Evolutionary conservation across 2,113 vertebrate species (phyloP).

Genomic region (Epinephelus moara): DNA sequence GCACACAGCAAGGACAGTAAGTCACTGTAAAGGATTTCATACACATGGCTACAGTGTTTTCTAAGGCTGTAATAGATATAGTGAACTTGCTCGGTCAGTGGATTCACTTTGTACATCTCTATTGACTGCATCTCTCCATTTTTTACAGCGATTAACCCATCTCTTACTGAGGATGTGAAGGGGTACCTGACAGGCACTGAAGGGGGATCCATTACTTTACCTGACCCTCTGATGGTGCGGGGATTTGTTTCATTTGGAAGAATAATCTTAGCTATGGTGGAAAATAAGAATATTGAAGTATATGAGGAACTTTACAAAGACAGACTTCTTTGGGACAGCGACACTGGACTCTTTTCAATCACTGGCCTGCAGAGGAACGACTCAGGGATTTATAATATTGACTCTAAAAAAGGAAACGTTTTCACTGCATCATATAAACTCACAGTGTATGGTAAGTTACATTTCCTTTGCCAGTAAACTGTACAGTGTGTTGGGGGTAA

Average conservation of each 20-base stretch:
- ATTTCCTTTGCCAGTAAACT: too few relatives aligned
- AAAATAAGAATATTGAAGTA: accelerated
- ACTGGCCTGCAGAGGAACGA: conserved; percentile 20
- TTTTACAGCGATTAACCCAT: conserved; percentile 9
- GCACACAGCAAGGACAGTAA: neutral
- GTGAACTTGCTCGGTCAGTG: neutral
- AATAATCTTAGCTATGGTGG: neutral
- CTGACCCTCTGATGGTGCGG: neutral
- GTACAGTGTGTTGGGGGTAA: too few relatives aligned
- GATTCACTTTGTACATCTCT: neutral
- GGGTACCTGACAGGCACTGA: neutral
- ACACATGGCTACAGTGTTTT: neutral
- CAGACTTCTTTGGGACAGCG: conserved; percentile 4
- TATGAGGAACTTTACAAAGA: neutral
- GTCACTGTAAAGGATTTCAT: neutral
- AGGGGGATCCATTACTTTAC: conserved; percentile 47
- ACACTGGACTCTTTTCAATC: conserved; percentile 21
- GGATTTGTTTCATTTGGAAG: accelerated
- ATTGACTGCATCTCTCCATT: neutral
- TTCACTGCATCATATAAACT: neutral
- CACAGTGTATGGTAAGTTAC: neutral
- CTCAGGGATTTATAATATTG: conserved; percentile 18
- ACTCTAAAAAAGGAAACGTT: neutral
- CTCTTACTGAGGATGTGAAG: conserved; percentile 1
- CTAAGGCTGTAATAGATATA: neutral